Base-by-base conservation (phyloP, 2,888 invertebrate species). In the Drosophila prostipennis region DNA sequence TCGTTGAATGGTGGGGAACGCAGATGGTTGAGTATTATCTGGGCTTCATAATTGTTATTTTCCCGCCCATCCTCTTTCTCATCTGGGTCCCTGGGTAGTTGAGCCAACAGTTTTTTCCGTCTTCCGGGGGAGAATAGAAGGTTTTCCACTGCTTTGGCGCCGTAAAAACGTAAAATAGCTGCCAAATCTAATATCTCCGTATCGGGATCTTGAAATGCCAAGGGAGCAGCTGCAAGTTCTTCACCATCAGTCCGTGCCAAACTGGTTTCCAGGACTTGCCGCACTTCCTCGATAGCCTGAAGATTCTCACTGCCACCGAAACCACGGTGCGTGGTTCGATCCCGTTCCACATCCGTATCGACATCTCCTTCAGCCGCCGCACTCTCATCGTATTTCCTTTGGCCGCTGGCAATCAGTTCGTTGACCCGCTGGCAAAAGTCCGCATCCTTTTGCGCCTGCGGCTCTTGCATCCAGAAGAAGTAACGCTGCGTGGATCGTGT, bases 381-480 rank as follows among this genome's bases (percentile, higher is more conserved):
- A 11, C n/a, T 29, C 8, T n/a, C 60, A 16, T 36, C 6, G 2
- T 11, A 23, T 1, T 11, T 11, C 2, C 52, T 32, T 0, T 6
- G 11, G 3, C 14, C 40, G 10, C 6, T 34, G 26, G 34, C 92
- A 78, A 94, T 91, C 36, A 96, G 94, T 86, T 99, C 98, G 92
- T 99, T 99, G 46, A 99, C 96, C 64, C 96, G 95, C 87, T 96
- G 94, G 90, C 97, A 97, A 74, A 94, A 94, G 29, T 98, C 98
- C 72, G 98, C 98, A 93, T 99, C 99, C 87, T 97, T 98, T 39
- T 99, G 98, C 13, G 95, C 94, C 90, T 97, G 96, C 0, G 98
- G 96, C 90, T 99, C 99, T 94, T 99, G 99, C 93, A 99, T 94
- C 99, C 99, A 99, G 91, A 98, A 99, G 93, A 99, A 99, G 89